Percentiles rank a stretch among this genome's conserved stretches.
phyloP scores from a whole-genome alignment of 1,140 invertebrate species.

The Melanaphis sacchari region DNA sequence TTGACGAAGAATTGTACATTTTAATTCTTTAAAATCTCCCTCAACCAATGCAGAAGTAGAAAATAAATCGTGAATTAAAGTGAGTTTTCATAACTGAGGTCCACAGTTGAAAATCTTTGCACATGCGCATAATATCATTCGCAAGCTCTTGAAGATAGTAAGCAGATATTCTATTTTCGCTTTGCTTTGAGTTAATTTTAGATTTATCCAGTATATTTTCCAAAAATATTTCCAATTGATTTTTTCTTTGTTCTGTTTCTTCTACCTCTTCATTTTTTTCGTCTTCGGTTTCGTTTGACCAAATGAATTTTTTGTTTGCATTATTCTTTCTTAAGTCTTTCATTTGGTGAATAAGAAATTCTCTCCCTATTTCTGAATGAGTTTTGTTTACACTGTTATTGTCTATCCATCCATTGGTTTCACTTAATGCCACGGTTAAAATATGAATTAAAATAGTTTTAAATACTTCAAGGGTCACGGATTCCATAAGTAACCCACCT shows the following conservation, averaged over 20 bases:
- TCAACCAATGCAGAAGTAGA: background rate
- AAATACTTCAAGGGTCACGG: background rate
- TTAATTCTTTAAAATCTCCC: background rate
- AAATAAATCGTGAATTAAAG: background rate
- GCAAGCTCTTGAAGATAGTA: background rate
- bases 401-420: background rate
- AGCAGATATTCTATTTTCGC: background rate
- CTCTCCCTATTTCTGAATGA: background rate
- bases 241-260: background rate
- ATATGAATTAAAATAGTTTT: background rate
- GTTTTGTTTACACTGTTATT: background rate
- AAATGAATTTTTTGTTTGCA: background rate
- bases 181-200: background rate
- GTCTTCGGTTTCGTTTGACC: background rate
- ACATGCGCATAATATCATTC: background rate
- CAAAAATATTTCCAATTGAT: background rate
- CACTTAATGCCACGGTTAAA: background rate
- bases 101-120: background rate
- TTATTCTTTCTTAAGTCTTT: background rate
- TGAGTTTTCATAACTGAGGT: background rate
- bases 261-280: background rate
- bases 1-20: background rate
- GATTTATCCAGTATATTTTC: background rate
- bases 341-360: background rate
- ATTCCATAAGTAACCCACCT: background rate